These are phyloP conservation scores for Saccostrea cuccullata DNA, from an alignment of 1,140 invertebrate genomes.

Conservation along the genomic window DNA sequence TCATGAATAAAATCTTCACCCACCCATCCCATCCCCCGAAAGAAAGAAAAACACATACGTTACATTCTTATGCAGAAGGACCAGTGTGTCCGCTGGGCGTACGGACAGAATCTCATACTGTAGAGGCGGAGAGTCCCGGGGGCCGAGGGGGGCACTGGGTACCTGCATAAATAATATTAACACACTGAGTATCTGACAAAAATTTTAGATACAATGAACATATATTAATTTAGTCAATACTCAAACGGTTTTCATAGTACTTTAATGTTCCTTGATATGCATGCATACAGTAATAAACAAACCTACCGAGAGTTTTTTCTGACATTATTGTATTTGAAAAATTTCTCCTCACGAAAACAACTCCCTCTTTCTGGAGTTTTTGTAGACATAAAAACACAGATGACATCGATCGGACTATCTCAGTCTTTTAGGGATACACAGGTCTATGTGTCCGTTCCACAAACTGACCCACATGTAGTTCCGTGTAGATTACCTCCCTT, in stretches of 20 bases:
- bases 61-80: slow-evolving; percentile 90
- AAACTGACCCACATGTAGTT: neutral
- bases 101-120: slow-evolving; percentile 94
- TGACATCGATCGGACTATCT: neutral
- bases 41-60: slow-evolving; percentile 79
- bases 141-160: slow-evolving; percentile 82
- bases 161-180: slow-evolving; percentile 79
- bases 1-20: too few relatives aligned
- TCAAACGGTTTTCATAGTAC: neutral
- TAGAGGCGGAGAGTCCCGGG: slow-evolving; percentile 88
- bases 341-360: neutral
- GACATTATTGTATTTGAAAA: slow-evolving; percentile 14
- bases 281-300: neutral
- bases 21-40: too few relatives aligned
- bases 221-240: too few relatives aligned
- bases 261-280: neutral
- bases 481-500: neutral
- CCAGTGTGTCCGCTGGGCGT: slow-evolving; percentile 89
- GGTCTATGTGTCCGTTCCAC: neutral
- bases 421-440: neutral
- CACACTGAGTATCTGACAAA: too few relatives aligned
- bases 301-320: slow-evolving; percentile 12
- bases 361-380: neutral
- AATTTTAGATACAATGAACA: too few relatives aligned
- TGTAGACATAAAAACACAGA: neutral